phyloP scores from a whole-genome alignment of 92 coral and sea anemone genomes.

The Diadumene lineata region DNA sequence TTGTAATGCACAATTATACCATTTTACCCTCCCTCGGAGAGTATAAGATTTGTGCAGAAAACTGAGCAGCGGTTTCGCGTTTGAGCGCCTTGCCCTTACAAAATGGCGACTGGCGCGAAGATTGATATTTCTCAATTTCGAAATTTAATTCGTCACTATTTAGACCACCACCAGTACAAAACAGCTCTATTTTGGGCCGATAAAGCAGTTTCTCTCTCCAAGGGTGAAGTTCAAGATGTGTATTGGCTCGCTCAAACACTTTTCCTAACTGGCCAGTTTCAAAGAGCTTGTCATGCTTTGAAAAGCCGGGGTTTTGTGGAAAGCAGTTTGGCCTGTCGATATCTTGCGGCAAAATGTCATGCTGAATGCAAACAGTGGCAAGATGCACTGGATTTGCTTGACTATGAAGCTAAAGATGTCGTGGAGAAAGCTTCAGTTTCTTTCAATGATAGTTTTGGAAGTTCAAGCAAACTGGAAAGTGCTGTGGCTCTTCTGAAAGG shows the following conservation, averaged over 20 bases:
- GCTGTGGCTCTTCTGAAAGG: slow-evolving; percentile 87
- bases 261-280: slow-evolving; percentile 85
- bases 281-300: slow-evolving; percentile 84
- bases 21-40: slow-evolving; percentile 34
- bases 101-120: slow-evolving; percentile 99
- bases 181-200: slow-evolving; percentile 99
- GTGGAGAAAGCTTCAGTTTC: slow-evolving; percentile 58
- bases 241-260: slow-evolving; percentile 97
- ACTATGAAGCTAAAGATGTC: slow-evolving; percentile 73
- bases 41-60: slow-evolving; percentile 12
- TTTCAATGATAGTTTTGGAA: slow-evolving; percentile 46
- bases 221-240: slow-evolving; percentile 91
- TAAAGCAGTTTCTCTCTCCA: slow-evolving; percentile 92
- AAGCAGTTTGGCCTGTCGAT: slow-evolving; percentile 84
- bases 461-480: slow-evolving; percentile 85
- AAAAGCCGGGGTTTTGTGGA: slow-evolving; percentile 79
- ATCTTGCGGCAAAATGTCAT: slow-evolving; percentile 94
- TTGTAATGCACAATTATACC: no score
- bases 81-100: slow-evolving; percentile 29
- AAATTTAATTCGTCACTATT: slow-evolving; percentile 92
- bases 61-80: slow-evolving; percentile 54
- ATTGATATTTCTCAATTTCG: slow-evolving; percentile 96
- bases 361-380: slow-evolving; percentile 96
- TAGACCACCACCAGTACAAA: slow-evolving; percentile 92
- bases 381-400: slow-evolving; percentile 87